Base-by-base conservation (phyloP, 2,888 invertebrate species). In the Spicauda simplicius region DNA sequence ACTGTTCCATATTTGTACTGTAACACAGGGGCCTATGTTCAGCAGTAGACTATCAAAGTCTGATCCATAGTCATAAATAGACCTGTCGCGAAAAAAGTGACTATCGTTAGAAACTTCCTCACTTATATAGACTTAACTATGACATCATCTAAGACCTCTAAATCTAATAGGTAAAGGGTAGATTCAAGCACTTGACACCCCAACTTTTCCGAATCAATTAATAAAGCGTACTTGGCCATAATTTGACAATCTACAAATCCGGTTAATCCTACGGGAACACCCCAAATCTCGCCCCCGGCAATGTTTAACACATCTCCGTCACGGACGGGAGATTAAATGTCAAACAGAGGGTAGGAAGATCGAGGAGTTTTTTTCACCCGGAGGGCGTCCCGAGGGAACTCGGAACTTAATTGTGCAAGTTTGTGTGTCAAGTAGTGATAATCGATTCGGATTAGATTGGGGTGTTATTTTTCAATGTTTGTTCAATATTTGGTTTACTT, bases 241-340 rank as follows among this genome's bases (percentile, higher is more conserved):
- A 72, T 72, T 72, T 69, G 68, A 69, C 67, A 70, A 69, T 70
- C 61, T 69, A 70, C 70, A 72, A 73, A 72, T 73, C 71, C 74
- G 73, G 74, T 75, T 78, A 79, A 82, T 80, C 78, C 78, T 74
- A 75, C 75, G 79, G 78, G 78, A 82, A 81, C 83, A 80, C 75
- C 73, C 74, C 74, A 77, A 78, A 74, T 76, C 77, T 76, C 74
- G 71, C 76, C 71, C 75, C 70, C 72, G 70, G 72, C 65, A 65
- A 37, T 67, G 67, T 67, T 67, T 67, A 67, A 67, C 67, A 73
- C 75, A 74, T 81, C 82, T 77, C 82, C 82, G 87, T 87, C 87
- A 85, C 79, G 80, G 80, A 76, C 84, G 84, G 80, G 81, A 86
- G 88, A 88, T 88, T 87, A 84, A 85, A 84, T 77, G 84, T 85